Conservation (phyloP, 35 echinoderm and acorn worm species). For the Apostichopus japonicus region DNA sequence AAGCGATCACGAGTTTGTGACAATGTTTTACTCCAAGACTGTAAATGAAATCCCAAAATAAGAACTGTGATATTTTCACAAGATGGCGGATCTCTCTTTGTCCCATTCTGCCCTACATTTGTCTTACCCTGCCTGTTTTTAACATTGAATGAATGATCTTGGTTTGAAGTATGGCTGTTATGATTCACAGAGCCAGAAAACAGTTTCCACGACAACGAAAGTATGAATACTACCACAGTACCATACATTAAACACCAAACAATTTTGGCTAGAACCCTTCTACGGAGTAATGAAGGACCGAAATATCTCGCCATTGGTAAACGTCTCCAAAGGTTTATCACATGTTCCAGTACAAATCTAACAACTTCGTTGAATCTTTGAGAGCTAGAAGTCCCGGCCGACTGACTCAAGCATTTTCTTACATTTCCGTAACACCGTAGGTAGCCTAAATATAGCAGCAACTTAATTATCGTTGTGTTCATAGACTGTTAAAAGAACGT, state of each 20-base stretch:
- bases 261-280: neutral
- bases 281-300: neutral
- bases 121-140: neutral
- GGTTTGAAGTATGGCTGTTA: neutral
- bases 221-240: neutral
- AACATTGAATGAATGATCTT: neutral
- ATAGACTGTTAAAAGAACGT: too few relatives aligned
- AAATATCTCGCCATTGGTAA: neutral
- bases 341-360: too few relatives aligned
- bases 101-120: neutral
- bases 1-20: neutral
- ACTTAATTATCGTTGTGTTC: too few relatives aligned
- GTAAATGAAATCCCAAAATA: slow-evolving; percentile 35
- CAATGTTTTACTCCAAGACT: neutral
- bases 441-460: too few relatives aligned
- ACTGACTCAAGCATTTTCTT: too few relatives aligned
- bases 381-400: too few relatives aligned
- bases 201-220: neutral
- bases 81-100: neutral
- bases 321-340: too few relatives aligned
- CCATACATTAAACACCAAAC: neutral
- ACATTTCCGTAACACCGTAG: too few relatives aligned
- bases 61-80: slow-evolving; percentile 12
- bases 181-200: too few relatives aligned
- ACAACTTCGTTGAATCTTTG: too few relatives aligned